Conservation (phyloP, 2,888 invertebrate genomes). For the Resseliella maxima region DNA sequence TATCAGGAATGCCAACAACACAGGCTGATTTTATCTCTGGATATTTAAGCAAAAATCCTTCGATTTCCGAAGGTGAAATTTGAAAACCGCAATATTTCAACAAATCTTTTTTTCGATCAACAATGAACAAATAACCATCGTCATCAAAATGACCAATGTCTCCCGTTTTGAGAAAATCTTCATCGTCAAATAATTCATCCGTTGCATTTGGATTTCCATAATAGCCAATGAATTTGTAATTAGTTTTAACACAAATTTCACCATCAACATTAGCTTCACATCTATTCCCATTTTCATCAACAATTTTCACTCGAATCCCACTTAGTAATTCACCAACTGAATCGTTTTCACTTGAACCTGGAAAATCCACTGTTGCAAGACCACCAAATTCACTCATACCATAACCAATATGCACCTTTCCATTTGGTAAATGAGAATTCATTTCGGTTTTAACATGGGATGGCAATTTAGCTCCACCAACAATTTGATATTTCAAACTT, state of each 20-base stretch:
- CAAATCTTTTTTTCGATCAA: slow-evolving; percentile 57
- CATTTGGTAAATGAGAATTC: background rate
- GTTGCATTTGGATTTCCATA: slow-evolving; percentile 61
- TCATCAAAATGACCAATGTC: slow-evolving; percentile 58
- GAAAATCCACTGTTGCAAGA: background rate
- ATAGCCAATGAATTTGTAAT: slow-evolving; percentile 63
- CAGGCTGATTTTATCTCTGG: slow-evolving; percentile 63
- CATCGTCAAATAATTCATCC: slow-evolving; percentile 55
- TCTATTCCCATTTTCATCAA: slow-evolving; percentile 61
- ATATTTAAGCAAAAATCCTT: slow-evolving; percentile 58
- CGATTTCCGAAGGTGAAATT: slow-evolving; percentile 57
- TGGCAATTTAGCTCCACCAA: background rate
- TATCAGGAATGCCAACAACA: slow-evolving; percentile 63
- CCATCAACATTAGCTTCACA: slow-evolving; percentile 63
- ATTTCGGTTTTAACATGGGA: background rate
- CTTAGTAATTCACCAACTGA: slow-evolving; percentile 61
- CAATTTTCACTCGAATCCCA: slow-evolving; percentile 62
- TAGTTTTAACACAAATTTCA: slow-evolving; percentile 62
- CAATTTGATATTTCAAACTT: background rate
- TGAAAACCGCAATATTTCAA: slow-evolving; percentile 49
- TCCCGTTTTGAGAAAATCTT: slow-evolving; percentile 57
- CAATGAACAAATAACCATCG: slow-evolving; percentile 56
- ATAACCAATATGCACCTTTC: background rate
- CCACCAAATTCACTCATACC: background rate
- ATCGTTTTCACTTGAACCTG: background rate